These are phyloP conservation scores for Thalpophila matura DNA, from an alignment of 2,888 invertebrate species.

Conservation along the genomic window DNA sequence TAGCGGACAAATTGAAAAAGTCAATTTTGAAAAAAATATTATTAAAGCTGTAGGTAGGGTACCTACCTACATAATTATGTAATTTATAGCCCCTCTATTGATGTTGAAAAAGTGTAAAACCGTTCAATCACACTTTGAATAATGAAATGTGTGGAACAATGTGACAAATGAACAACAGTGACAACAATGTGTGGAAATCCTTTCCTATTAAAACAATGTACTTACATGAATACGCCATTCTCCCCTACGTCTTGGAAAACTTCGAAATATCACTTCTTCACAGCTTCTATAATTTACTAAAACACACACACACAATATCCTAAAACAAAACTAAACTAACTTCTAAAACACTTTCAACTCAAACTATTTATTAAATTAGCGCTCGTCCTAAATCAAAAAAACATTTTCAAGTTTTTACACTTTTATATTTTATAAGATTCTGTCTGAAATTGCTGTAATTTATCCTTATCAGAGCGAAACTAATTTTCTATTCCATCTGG, in stretches of 20 bases:
- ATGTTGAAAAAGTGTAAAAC: background rate
- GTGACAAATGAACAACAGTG: background rate
- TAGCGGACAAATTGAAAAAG: constrained; percentile 6
- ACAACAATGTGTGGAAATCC: background rate
- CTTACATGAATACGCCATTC: background rate
- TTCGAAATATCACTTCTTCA: background rate
- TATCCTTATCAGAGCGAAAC: constrained; percentile 65
- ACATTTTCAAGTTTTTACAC: constrained; percentile 27
- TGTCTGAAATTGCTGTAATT: constrained; percentile 57
- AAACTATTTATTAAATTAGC: constrained; percentile 49
- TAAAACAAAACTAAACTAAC: no score
- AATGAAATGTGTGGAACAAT: no score
- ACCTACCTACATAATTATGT: no score
- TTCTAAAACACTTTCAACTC: constrained; percentile 23
- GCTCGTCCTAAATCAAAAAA: constrained; percentile 43
- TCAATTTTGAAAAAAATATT: background rate
- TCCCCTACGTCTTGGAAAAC: background rate
- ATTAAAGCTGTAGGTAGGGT: background rate
- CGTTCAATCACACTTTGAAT: background rate
- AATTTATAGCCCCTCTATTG: background rate
- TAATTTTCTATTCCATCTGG: constrained; percentile 70
- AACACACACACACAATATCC: no score
- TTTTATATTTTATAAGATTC: constrained; percentile 55
- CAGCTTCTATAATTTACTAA: no score
- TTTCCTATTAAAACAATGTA: background rate